Evolutionary conservation across 2,113 vertebrate species (phyloP), one percentile per base, ranked within the genome.

Genomic region (Caracal caracal): DNA sequence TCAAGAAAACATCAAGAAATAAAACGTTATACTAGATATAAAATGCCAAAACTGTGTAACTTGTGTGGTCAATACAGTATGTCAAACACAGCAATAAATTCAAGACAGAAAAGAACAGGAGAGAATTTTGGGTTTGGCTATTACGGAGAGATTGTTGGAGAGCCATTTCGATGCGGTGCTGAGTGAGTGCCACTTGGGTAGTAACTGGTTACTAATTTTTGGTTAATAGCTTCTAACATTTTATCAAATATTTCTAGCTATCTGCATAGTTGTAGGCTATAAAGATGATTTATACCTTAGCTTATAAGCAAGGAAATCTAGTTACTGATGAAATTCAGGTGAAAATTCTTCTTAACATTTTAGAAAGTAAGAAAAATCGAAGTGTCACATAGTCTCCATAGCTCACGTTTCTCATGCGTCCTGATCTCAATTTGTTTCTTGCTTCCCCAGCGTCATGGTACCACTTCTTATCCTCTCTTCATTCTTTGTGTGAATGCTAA

Each of bases 1-100:
- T 92, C 80, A 92, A 89, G 49, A 40, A 97, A 76, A 94, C 43
- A 66, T 49, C 86, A 76, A 96, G 5, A 40, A 40, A 95, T 95
- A 78, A 96, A 43, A 90, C 35, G 75, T 88, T 84, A 66, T 35
- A 68, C 30, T 66, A 82, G 73, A 70, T 94, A 90, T 3, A 84
- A 75, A 96, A 95, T 75, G 35, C 24, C 86, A 93, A 68, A 61
- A 53, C 43, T 61, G 35, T 28, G 2, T 92, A 95, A 96, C 20
- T 75, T 75, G 24, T 12, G 10, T 2, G 35, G 43, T 84, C 43
- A 51, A 9, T 10, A 33, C 1, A 22, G 22, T 71, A 0, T 43
- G 20, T 33, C 49, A 84, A 94, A 87, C 1, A 53, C 7, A 76
- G 53, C 26, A 85, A n/a, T 28, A 12, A 65, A 83, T 30, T 47